Conservation (phyloP, 1,140 invertebrate genomes). For the Micrasema minimum region DNA sequence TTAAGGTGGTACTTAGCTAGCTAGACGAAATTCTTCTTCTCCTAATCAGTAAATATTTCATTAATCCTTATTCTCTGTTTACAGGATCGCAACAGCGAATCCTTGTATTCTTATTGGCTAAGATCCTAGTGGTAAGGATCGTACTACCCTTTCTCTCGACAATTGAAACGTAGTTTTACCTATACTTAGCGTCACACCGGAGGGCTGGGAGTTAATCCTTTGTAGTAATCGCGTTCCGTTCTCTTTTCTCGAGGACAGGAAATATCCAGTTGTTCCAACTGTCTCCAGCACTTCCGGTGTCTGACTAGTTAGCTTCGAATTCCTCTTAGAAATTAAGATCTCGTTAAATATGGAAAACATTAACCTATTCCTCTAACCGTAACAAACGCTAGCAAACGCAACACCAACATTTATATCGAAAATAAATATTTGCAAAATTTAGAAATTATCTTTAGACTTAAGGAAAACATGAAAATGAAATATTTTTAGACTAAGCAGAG, state of each 20-base stretch:
- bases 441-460: conserved; percentile 31
- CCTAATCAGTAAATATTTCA: conserved; percentile 23
- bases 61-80: conserved; percentile 9
- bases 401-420: conserved; percentile 55
- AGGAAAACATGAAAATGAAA: conserved; percentile 44
- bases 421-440: conserved; percentile 51
- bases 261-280: too few relatives aligned
- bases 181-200: not conserved
- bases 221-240: too few relatives aligned
- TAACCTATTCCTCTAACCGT: conserved; percentile 43
- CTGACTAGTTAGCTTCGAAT: conserved; percentile 45
- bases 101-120: not conserved
- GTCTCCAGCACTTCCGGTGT: not conserved
- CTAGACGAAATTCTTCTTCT: conserved; percentile 50
- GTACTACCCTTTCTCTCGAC: not conserved
- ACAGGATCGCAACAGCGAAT: conserved; percentile 1
- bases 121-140: not conserved
- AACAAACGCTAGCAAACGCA: conserved; percentile 53
- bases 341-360: conserved; percentile 35
- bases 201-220: not conserved
- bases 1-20: conserved; percentile 46
- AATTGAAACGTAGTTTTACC: not conserved
- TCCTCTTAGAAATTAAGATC: conserved; percentile 41
- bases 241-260: too few relatives aligned
- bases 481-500: conserved; percentile 53